Conservation (phyloP, 2,888 invertebrate species). For the Dryomyza anilis region DNA sequence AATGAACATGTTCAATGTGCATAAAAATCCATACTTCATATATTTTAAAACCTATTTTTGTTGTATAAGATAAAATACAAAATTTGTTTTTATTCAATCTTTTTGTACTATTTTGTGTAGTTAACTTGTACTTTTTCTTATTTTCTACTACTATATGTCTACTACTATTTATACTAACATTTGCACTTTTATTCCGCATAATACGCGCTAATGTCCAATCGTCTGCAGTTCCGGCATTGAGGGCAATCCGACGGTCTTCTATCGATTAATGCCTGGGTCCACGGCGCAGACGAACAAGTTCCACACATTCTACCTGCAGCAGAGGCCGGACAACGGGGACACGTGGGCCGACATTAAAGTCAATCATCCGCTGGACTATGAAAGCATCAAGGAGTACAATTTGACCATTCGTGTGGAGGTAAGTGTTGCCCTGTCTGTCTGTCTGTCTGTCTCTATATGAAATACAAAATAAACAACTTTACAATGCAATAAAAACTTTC, state of each 20-base stretch:
- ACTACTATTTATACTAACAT: constrained; percentile 27
- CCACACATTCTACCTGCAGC: constrained; percentile 94
- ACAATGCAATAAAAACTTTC: neutral
- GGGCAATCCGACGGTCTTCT: constrained; percentile 94
- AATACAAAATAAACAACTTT: neutral
- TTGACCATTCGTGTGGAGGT: constrained; percentile 95
- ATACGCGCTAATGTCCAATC: constrained; percentile 20
- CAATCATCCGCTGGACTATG: constrained; percentile 93
- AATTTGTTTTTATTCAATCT: neutral
- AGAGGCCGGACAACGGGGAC: constrained; percentile 87
- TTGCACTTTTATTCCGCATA: neutral
- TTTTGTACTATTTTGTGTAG: too few relatives aligned
- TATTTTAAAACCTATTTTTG: neutral
- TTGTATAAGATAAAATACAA: neutral
- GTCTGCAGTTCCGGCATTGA: constrained; percentile 87
- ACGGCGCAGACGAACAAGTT: constrained; percentile 95
- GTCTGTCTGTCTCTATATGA: neutral
- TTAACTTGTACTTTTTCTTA: neutral
- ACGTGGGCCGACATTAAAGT: constrained; percentile 97
- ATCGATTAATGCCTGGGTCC: constrained; percentile 92
- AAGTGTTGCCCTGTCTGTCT: constrained; percentile 51
- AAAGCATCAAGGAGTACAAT: constrained; percentile 94
- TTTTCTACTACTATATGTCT: too few relatives aligned
- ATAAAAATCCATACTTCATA: neutral
- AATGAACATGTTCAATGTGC: neutral